A percentile compares a stretch with the other conserved stretches of the same genome.
Evolutionary conservation across 2,113 vertebrate species (phyloP).

Genomic region (Sinocyclocheilus grahami): DNA sequence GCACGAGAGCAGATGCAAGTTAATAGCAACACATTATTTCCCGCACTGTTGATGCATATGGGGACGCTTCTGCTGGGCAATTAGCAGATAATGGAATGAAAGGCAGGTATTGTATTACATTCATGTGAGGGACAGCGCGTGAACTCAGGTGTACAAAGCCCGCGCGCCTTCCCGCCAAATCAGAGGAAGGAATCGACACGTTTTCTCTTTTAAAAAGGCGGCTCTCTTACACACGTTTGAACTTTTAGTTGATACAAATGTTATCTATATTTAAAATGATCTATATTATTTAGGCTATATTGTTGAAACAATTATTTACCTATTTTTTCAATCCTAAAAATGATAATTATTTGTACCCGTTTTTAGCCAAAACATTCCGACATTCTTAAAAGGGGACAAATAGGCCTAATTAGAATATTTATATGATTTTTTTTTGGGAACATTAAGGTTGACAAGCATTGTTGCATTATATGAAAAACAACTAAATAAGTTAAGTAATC

Average conservation of each 20-base stretch:
- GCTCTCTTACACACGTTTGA: neutral
- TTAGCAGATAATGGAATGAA: conserved; percentile 49
- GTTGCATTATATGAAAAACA: too few relatives aligned
- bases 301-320: neutral
- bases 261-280: too few relatives aligned
- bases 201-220: neutral
- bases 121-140: conserved; percentile 41
- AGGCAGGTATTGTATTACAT: conserved; percentile 42
- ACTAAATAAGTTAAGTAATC: neutral
- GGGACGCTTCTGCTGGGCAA: conserved; percentile 44
- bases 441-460: too few relatives aligned
- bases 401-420: neutral
- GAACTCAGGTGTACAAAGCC: conserved; percentile 51
- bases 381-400: neutral
- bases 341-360: neutral
- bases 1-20: conserved; percentile 49
- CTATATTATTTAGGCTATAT: too few relatives aligned
- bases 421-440: neutral
- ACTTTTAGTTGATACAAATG: too few relatives aligned
- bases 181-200: neutral
- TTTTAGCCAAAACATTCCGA: neutral
- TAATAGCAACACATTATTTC: conserved; percentile 53
- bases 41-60: conserved; percentile 54
- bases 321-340: neutral
- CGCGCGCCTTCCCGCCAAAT: conserved; percentile 25